Percentiles rank a stretch among this genome's conserved stretches.
Conservation (phyloP, 2,888 invertebrate species). For the Melieria picta region DNA sequence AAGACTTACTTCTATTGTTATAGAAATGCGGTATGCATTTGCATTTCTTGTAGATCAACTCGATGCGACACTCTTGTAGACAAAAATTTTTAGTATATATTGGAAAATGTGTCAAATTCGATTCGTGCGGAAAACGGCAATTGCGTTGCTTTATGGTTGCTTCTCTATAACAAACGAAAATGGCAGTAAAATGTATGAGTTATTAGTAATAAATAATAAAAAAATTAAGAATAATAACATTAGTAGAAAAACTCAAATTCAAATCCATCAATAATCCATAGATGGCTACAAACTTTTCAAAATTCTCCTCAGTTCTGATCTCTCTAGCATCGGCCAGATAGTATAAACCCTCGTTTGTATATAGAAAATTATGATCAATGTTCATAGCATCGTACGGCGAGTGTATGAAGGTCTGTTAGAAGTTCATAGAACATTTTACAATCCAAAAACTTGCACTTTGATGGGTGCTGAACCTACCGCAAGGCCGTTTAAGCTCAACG, state of each 20-base stretch:
- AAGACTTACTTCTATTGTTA: slow-evolving; percentile 57
- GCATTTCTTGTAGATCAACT: slow-evolving; percentile 59
- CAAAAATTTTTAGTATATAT: slow-evolving; percentile 63
- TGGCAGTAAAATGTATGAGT: not conserved
- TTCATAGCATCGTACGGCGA: slow-evolving; percentile 45
- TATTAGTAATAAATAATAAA: not conserved
- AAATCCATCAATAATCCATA: no score
- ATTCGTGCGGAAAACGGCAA: slow-evolving; percentile 62
- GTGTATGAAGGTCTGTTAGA: slow-evolving; percentile 41
- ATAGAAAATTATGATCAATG: slow-evolving; percentile 43
- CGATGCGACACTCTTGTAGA: slow-evolving; percentile 62
- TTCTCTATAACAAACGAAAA: not conserved
- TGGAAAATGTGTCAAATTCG: slow-evolving; percentile 62
- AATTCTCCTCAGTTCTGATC: slow-evolving; percentile 39
- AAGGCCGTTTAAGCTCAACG: slow-evolving; percentile 20
- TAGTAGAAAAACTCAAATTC: not conserved
- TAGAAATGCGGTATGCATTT: slow-evolving; percentile 66
- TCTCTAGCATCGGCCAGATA: slow-evolving; percentile 37
- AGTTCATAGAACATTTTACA: not conserved
- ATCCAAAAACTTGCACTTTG: not conserved
- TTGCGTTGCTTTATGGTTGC: slow-evolving; percentile 23
- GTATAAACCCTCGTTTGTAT: slow-evolving; percentile 36
- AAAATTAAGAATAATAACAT: not conserved
- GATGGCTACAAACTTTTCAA: slow-evolving; percentile 36
- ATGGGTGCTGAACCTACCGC: slow-evolving; percentile 47